phyloP scores from a whole-genome alignment of 2,888 invertebrate species.

The Altica lythri region DNA sequence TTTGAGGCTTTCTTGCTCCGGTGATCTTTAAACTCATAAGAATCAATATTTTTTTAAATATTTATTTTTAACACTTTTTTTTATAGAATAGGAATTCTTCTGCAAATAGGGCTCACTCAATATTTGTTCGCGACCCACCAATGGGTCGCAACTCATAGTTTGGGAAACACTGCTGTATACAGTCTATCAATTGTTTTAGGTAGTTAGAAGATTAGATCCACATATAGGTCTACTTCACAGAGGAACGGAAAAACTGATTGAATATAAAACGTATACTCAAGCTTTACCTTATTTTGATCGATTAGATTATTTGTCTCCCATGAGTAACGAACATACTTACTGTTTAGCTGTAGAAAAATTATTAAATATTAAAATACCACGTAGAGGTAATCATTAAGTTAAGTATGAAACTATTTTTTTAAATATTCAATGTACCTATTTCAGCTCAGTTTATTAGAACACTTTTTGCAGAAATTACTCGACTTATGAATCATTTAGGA shows the following conservation, averaged over 20 bases:
- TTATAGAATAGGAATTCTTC: too few species aligned
- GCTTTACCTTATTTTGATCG: constrained; percentile 86
- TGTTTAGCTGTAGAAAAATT: constrained; percentile 82
- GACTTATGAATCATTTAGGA: constrained; percentile 81
- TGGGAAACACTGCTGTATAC: too few species aligned
- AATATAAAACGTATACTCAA: constrained; percentile 85
- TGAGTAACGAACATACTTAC: constrained; percentile 80
- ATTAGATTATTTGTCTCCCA: constrained; percentile 83
- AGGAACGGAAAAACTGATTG: constrained; percentile 89
- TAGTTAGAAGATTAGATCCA: constrained; percentile 77
- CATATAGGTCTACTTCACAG: constrained; percentile 87
- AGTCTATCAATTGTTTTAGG: too few species aligned
- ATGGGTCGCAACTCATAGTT: too few species aligned
- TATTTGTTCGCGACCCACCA: too few species aligned
- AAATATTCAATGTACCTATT: neutral
- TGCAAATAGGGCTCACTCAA: too few species aligned
- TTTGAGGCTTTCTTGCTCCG: too few species aligned
- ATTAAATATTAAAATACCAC: constrained; percentile 75
- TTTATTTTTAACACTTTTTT: too few species aligned
- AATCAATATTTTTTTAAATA: too few species aligned
- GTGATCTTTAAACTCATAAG: too few species aligned
- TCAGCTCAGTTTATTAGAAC: constrained; percentile 56
- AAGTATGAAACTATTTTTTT: constrained; percentile 47
- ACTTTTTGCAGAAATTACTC: constrained; percentile 69
- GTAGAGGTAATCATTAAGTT: constrained; percentile 70